Evolutionary conservation across 37 sponge, comb jelly and placozoan genomes (phyloP).

Genomic region (Tethya wilhelma): DNA sequence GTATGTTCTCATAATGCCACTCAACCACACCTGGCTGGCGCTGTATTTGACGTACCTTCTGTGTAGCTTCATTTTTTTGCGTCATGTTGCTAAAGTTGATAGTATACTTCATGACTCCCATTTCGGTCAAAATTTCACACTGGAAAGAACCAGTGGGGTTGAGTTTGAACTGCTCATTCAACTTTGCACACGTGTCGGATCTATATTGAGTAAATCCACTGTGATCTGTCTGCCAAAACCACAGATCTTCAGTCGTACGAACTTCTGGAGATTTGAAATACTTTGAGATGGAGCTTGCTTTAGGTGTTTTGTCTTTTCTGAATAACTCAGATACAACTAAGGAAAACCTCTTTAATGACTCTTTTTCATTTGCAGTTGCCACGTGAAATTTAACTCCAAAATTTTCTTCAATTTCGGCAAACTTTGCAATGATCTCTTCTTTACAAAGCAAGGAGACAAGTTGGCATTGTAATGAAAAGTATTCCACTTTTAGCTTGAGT

Average conservation of each 20-base stretch:
- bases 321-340: no score
- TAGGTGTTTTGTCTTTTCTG: no score
- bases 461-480: background rate
- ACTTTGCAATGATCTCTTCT: background rate
- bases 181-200: background rate
- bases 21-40: background rate
- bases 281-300: background rate
- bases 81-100: no score
- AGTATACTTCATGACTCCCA: no score
- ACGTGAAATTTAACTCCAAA: background rate
- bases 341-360: no score
- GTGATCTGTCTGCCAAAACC: background rate
- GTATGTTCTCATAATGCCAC: background rate
- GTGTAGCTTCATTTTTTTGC: slow-evolving; percentile 21
- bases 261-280: background rate
- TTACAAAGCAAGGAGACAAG: slow-evolving; percentile 9
- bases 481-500: background rate
- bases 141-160: background rate
- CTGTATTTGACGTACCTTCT: background rate
- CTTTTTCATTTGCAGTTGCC: no score
- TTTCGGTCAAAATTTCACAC: no score
- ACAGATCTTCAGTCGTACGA: background rate
- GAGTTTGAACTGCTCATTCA: background rate
- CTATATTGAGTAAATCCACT: background rate
- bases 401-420: background rate